Base-by-base conservation (phyloP, 1,140 invertebrate species). In the Aplysia californica region DNA sequence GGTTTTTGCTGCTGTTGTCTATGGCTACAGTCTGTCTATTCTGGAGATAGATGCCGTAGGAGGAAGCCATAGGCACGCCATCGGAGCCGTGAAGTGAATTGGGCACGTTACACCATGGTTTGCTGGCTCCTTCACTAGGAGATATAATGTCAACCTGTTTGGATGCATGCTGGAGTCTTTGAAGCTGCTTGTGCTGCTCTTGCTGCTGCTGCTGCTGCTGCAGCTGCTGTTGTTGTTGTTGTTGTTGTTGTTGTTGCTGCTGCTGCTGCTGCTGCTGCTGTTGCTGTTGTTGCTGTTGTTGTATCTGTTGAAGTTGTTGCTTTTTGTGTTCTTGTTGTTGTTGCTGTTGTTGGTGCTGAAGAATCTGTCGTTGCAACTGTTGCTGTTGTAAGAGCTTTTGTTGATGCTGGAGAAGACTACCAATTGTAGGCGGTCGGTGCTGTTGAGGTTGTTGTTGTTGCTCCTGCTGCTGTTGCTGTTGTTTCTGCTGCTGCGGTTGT, bases 351-450 rank as follows among this genome's bases (percentile, higher is more conserved):
- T 72, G 70, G 33, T 72, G 70, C 31, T 72, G 70, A n/a, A 72
- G 3, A 29, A 72, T 61, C 26, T 72, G 70, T 3, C 70, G 56
- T 23, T 72, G 70, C 4, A 72, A 26, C 21, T 72, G 70, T n/a
- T 72, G 70, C n/a, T 72, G 70, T n/a, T 72, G 70, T 41, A 38
- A 29, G 1, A 72, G 70, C 36, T 72, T 72, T 72, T 72, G 70
- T 35, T 72, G 70, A 3, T 61, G 70, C 56, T 72, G 39, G 21
- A 72, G 38, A 38, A 72, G 38, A n/a, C 31, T n/a, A 29, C 58
- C 68, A 20, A 70, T 35, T 20, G 68, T 23, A 35, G 66, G 50
- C 26, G 68, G 33, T 35, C 38, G 31, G 21, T 3, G 1, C 29
- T 20, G 26, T n/a, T n/a, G n/a, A n/a, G n/a, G n/a, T n/a, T n/a